A percentile compares a stretch with the other conserved stretches of the same genome.
These are phyloP conservation scores for Nomia melanderi DNA, from an alignment of 1,140 invertebrate genomes.

Conservation along the genomic window DNA sequence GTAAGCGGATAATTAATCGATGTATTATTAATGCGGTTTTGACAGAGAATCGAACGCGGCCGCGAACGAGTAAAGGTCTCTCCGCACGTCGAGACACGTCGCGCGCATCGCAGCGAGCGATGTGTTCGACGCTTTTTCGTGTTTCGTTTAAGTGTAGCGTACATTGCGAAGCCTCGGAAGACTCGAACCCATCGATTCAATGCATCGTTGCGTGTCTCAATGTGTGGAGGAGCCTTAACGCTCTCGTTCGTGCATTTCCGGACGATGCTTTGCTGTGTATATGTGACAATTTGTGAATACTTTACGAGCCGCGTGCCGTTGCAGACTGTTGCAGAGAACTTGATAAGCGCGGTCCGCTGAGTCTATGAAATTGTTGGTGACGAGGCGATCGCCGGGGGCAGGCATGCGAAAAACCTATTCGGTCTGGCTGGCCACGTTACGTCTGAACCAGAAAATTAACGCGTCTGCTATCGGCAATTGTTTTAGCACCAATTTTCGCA, in stretches of 20 bases:
- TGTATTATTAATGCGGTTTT: constrained; percentile 64
- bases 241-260: constrained; percentile 52
- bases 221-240: too few species aligned
- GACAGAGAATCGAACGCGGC: constrained; percentile 39
- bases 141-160: too few species aligned
- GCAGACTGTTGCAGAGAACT: constrained; percentile 52
- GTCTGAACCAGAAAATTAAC: background rate
- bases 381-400: constrained; percentile 23
- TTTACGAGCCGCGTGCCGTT: constrained; percentile 50
- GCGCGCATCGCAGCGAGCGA: too few species aligned
- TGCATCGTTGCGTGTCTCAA: too few species aligned
- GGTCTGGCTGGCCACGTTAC: background rate
- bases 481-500: too few species aligned
- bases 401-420: constrained; percentile 42
- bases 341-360: constrained; percentile 56
- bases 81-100: too few species aligned
- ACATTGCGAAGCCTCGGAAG: too few species aligned
- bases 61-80: constrained; percentile 48
- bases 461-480: too few species aligned
- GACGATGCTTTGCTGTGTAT: constrained; percentile 25
- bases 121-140: too few species aligned
- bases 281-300: constrained; percentile 54
- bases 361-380: constrained; percentile 61
- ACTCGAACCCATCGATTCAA: too few species aligned
- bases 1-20: constrained; percentile 62